Evolutionary conservation across 1,140 invertebrate genomes (phyloP).

Genomic region (Drosophila chauvacae): DNA sequence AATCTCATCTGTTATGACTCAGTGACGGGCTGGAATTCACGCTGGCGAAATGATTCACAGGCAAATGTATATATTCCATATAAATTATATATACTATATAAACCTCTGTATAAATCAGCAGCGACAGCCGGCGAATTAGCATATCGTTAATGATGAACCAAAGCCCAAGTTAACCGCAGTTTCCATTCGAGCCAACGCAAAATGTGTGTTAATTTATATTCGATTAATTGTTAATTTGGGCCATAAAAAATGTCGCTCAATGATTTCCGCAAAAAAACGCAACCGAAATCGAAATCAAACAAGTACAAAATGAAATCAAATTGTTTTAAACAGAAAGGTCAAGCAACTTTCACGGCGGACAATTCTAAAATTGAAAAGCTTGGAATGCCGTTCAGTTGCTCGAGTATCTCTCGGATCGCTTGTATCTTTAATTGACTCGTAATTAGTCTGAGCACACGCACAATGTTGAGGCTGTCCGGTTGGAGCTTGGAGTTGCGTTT

Average conservation of each 20-base stretch:
- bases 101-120: slow-evolving; percentile 37
- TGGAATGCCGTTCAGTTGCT: slow-evolving; percentile 22
- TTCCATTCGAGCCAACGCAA: slow-evolving; percentile 14
- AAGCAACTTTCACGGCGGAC: slow-evolving; percentile 54
- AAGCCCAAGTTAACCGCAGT: slow-evolving; percentile 1
- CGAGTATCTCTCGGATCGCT: slow-evolving; percentile 10
- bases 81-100: slow-evolving; percentile 2
- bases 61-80: not conserved
- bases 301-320: not conserved
- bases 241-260: slow-evolving; percentile 54
- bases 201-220: slow-evolving; percentile 72
- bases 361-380: slow-evolving; percentile 60
- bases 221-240: slow-evolving; percentile 74
- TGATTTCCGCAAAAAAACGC: slow-evolving; percentile 59
- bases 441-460: slow-evolving; percentile 58
- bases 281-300: not conserved
- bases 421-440: slow-evolving; percentile 47
- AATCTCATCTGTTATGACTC: slow-evolving; percentile 10
- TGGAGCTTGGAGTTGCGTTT: slow-evolving; percentile 31
- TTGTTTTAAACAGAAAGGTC: slow-evolving; percentile 39
- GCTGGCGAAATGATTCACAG: slow-evolving; percentile 21
- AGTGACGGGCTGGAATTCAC: slow-evolving; percentile 19
- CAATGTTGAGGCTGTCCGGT: slow-evolving; percentile 38
- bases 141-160: slow-evolving; percentile 40
- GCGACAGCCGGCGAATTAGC: slow-evolving; percentile 30